Base-by-base conservation (phyloP, 2,888 invertebrate species). In the Drosophila ochracea region DNA sequence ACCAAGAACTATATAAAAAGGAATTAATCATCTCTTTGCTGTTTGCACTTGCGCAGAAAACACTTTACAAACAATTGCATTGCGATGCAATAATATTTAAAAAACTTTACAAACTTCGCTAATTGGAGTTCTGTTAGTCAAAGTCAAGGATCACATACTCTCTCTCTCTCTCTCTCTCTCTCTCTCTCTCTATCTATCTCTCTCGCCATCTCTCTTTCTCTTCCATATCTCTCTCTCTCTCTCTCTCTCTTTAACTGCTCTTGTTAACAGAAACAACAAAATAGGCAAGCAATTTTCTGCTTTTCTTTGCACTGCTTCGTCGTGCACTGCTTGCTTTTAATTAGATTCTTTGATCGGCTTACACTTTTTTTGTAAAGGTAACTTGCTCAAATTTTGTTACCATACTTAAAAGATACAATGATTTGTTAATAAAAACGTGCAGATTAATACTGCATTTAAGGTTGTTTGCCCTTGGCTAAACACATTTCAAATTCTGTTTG, bases 361-460 rank as follows among this genome's bases (percentile, higher is more conserved):
- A 21, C 25, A 47, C 11, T 2, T 25, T 16, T 43, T 47, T 25
- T 25, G n/a, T 16, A 1, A 47, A 16, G 2, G 1, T 2, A 25
- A 11, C 21, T 21, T 43, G 11, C 21, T 11, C 43, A 5, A 47
- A 47, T 16, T 16, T 25, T 4, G 25, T 4, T 47, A 11, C 41
- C 0, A 1, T 33, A 4, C 4, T 11, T 6, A 43, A 21, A 4
- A 21, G 6, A 0, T 11, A 21, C 0, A 6, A 13, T 3, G 6
- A 43, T 21, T 47, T 21, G 21, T 21, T 21, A 13, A 47, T 47
- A 13, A 7, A 21, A 2, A 4, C 7, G 4, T 4, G 2, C 3
- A 47, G 1, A 13, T 47, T 21, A 47, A 41, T 41, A 4, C 10
- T n/a, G 10, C 4, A 41, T 41, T n/a, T 10, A 2, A n/a, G 10